These are phyloP conservation scores for Rhopilema esculentum DNA, from an alignment of 30 jellyfish, hydroid and myxozoan genomes.

Conservation along the genomic window DNA sequence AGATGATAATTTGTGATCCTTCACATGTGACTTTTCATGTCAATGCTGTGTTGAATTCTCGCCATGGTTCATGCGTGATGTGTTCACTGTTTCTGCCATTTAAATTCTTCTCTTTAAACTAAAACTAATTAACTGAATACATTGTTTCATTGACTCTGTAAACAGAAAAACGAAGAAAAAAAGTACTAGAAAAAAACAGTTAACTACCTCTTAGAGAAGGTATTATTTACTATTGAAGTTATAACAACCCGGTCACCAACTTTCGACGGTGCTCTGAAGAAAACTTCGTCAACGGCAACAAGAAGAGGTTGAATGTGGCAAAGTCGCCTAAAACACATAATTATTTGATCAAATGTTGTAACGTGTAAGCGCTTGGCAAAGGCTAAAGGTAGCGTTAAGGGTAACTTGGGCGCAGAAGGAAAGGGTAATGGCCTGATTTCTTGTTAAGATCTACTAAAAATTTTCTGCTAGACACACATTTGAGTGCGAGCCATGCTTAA, in stretches of 20 bases:
- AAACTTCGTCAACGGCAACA: constrained; percentile 90
- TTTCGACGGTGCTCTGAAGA: constrained; percentile 88
- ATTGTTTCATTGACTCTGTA: not conserved
- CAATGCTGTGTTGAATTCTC: too few species aligned
- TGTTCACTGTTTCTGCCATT: not conserved
- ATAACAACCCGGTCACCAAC: constrained; percentile 92
- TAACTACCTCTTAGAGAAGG: constrained; percentile 73
- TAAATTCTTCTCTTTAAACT: not conserved
- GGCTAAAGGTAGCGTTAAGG: not conserved
- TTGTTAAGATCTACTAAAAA: too few species aligned
- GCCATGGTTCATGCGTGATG: too few species aligned
- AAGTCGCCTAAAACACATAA: constrained; percentile 60
- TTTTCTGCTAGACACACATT: too few species aligned
- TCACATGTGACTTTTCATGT: too few species aligned
- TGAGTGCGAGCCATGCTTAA: too few species aligned
- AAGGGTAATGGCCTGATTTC: too few species aligned
- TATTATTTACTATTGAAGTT: constrained; percentile 80
- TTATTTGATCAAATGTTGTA: not conserved
- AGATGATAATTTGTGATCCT: too few species aligned
- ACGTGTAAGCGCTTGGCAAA: not conserved
- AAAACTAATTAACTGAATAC: not conserved
- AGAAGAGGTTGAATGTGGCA: constrained; percentile 72
- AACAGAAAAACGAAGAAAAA: too few species aligned
- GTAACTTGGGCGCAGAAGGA: not conserved
- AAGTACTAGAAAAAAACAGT: too few species aligned